These are phyloP conservation scores for Poeciliopsis turrubarensis DNA, from an alignment of 2,113 vertebrate genomes.

Conservation along the genomic window DNA sequence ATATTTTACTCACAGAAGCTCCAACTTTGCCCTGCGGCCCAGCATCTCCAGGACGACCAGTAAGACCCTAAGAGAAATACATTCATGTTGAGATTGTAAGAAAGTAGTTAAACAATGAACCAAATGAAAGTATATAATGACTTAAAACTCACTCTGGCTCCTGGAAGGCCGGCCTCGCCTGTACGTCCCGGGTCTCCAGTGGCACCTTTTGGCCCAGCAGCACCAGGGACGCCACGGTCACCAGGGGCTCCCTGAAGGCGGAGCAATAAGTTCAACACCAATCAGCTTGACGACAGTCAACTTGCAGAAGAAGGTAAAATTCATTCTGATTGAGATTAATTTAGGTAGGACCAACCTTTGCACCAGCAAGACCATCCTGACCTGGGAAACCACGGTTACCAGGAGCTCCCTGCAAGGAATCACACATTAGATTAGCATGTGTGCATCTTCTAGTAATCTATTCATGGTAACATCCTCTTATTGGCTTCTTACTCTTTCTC, in stretches of 20 bases:
- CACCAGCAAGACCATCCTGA: conserved; percentile 94
- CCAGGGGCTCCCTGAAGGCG: conserved; percentile 88
- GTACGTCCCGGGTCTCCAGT: conserved; percentile 91
- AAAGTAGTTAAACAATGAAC: not conserved
- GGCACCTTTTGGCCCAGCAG: conserved; percentile 88
- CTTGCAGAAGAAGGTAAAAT: not conserved
- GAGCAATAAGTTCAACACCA: not conserved
- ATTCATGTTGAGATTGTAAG: conserved; percentile 18
- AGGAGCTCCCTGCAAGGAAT: conserved; percentile 86
- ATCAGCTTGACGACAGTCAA: not conserved
- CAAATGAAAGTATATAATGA: not conserved
- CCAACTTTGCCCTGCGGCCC: conserved; percentile 97
- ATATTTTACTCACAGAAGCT: conserved; percentile 85
- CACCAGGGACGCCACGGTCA: conserved; percentile 90
- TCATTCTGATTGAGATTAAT: not conserved
- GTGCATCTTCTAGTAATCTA: not conserved
- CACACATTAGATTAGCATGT: conserved; percentile 34
- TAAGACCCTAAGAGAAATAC: conserved; percentile 86
- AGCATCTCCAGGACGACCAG: conserved; percentile 94
- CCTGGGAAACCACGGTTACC: conserved; percentile 98
- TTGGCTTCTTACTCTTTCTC: conserved; percentile 88
- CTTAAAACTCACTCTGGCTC: conserved; percentile 89
- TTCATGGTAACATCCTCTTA: not conserved
- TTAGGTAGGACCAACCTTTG: conserved; percentile 83
- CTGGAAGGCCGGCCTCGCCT: conserved; percentile 93